phyloP scores from a whole-genome alignment of 2,888 invertebrate genomes.

The Psococerastis gibbosa region DNA sequence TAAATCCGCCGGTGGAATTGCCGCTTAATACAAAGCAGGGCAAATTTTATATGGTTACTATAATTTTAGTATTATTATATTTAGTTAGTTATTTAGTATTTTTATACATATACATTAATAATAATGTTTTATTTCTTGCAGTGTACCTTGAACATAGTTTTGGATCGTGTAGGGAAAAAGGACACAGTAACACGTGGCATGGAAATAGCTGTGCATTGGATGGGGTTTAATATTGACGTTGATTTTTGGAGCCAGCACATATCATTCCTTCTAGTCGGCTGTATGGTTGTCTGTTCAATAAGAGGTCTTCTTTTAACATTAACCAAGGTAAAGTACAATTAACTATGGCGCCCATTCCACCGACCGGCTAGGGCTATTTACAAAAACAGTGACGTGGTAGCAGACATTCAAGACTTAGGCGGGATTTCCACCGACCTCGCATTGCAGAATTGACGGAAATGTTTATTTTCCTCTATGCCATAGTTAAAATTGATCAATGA shows the following conservation, averaged over 20 bases:
- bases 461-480: no score
- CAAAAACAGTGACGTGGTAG: no score
- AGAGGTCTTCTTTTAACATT: constrained; percentile 86
- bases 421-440: no score
- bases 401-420: no score
- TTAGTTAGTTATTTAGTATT: constrained; percentile 10
- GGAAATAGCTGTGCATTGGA: constrained; percentile 91
- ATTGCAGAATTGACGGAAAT: no score
- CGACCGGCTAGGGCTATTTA: no score
- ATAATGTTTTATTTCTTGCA: constrained; percentile 28
- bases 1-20: no score
- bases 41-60: no score
- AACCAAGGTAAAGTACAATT: constrained; percentile 76
- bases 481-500: no score
- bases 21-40: no score
- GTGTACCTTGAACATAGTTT: constrained; percentile 97
- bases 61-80: no score
- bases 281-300: constrained; percentile 95
- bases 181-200: constrained; percentile 94
- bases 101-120: constrained; percentile 10
- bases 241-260: constrained; percentile 98
- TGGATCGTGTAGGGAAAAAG: constrained; percentile 95
- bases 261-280: constrained; percentile 90
- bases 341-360: no score
- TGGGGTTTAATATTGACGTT: constrained; percentile 91